Base-by-base conservation (phyloP, 2,113 vertebrate species). In the Geococcyx californianus region DNA sequence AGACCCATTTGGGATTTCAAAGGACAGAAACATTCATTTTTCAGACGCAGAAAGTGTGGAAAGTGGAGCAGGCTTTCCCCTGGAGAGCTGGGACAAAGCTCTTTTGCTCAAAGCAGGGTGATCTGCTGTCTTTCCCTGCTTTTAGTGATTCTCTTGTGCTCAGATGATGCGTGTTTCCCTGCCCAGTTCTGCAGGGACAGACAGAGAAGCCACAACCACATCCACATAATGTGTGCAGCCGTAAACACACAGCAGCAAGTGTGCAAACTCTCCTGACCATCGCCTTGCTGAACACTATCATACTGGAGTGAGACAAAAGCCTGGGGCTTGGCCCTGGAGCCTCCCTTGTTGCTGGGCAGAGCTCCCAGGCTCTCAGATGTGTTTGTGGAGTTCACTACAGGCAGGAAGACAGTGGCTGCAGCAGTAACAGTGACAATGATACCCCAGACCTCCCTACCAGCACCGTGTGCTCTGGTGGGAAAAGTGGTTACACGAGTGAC, bases 11-110 rank as follows among this genome's bases (percentile, higher is more conserved):
- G 0, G 6, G 76, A 26, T 6, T 40, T 51, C 63, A 33, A 12
- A 85, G 72, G 75, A 84, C 70, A 40, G 15, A 75, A 84, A 87
- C 90, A 69, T 82, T 84, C 84, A 13, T n/a, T 10, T 21, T 10
- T 42, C 18, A 13, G 51, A 47, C 6, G 2, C 0, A 44, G 81
- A 49, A 42, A 56, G 87, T 21, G 54, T 0, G 1, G 45, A 23
- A 81, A 84, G 13, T 1, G 25, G 86, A 62, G 69, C 80, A 51
- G 66, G 75, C 25, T 29, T 26, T 47, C 19, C 76, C 84, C 31
- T 4, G 12, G 28, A 4, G 1, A 52, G 76, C 81, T 23, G 69
- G 47, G 87, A 34, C 3, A 13, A 60, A 38, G 81, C 49, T 6
- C 59, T 16, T 73, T 7, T 23, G 85, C 77, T n/a, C 44, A 3